These are phyloP conservation scores for Liolophura sinensis DNA, from an alignment of 1,140 invertebrate genomes.

Conservation along the genomic window DNA sequence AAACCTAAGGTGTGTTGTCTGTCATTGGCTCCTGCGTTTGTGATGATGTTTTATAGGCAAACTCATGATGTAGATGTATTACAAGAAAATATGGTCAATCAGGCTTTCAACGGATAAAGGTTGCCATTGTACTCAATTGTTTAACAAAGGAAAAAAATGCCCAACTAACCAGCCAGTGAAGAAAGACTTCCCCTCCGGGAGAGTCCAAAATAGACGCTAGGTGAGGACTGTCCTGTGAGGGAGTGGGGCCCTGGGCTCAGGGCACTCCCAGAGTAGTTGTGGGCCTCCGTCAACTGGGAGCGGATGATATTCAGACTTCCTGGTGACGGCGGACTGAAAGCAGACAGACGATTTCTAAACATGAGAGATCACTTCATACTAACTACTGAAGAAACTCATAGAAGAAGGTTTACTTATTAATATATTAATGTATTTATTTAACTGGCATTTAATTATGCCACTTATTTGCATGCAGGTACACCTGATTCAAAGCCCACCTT, in stretches of 20 bases:
- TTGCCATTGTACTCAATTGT: background rate
- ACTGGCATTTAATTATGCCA: too few species aligned
- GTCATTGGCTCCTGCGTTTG: too few species aligned
- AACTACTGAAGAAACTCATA: too few species aligned
- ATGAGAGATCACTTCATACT: too few species aligned
- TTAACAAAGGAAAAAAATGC: background rate
- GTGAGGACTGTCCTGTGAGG: conserved; percentile 62
- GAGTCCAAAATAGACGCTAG: conserved; percentile 70
- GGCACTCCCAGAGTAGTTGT: conserved; percentile 38
- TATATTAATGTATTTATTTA: too few species aligned
- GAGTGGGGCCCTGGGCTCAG: conserved; percentile 44
- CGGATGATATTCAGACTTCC: conserved; percentile 47
- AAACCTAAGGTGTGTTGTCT: too few species aligned
- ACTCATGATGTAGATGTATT: background rate
- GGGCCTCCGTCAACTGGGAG: conserved; percentile 43
- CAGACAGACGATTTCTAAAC: too few species aligned
- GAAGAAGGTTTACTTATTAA: too few species aligned
- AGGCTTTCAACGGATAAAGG: background rate
- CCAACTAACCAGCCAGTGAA: conserved; percentile 47
- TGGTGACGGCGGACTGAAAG: conserved; percentile 46
- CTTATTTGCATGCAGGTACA: too few species aligned
- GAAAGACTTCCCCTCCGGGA: conserved; percentile 70
- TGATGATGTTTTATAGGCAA: too few species aligned
- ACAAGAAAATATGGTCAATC: background rate
- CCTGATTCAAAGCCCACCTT: too few species aligned